Evolutionary conservation across 2,888 invertebrate species (phyloP).

Genomic region (Caenorhabditis macrosperma): DNA sequence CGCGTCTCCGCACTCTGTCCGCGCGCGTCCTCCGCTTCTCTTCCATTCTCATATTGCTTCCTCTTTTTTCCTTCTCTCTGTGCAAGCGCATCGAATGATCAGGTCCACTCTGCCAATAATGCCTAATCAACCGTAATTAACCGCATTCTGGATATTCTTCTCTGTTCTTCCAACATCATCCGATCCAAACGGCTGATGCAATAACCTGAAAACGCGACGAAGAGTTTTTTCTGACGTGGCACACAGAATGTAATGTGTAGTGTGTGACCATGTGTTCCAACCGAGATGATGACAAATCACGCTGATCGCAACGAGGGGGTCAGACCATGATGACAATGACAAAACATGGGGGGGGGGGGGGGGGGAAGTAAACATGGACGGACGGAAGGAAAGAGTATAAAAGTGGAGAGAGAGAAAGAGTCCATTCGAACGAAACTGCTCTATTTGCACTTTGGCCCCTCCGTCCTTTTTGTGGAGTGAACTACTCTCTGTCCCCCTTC

Average conservation of each 20-base stretch:
- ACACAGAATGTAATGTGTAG: conserved; percentile 4
- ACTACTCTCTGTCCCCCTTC: too few species aligned
- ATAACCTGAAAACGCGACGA: conserved; percentile 22
- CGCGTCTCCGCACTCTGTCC: not conserved
- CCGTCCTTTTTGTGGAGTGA: not conserved
- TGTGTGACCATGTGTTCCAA: conserved; percentile 8
- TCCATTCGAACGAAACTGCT: not conserved
- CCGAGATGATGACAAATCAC: conserved; percentile 46
- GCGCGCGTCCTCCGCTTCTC: conserved; percentile 4
- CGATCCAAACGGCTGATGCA: conserved; percentile 16
- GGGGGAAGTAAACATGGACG: not conserved
- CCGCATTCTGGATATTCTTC: conserved; percentile 8
- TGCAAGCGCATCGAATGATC: not conserved
- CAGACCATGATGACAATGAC: conserved; percentile 36
- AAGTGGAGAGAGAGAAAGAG: not conserved
- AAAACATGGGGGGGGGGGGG: not conserved
- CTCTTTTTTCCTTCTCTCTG: not conserved
- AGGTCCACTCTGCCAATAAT: conserved; percentile 15
- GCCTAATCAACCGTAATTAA: conserved; percentile 6
- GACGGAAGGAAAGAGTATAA: not conserved
- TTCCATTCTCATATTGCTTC: not conserved
- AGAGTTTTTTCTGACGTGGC: not conserved
- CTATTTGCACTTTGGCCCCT: conserved; percentile 6
- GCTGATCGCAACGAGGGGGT: conserved; percentile 18
- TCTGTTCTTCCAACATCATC: not conserved